phyloP scores from a whole-genome alignment of 2,888 invertebrate genomes.

The Lingula anatina region DNA sequence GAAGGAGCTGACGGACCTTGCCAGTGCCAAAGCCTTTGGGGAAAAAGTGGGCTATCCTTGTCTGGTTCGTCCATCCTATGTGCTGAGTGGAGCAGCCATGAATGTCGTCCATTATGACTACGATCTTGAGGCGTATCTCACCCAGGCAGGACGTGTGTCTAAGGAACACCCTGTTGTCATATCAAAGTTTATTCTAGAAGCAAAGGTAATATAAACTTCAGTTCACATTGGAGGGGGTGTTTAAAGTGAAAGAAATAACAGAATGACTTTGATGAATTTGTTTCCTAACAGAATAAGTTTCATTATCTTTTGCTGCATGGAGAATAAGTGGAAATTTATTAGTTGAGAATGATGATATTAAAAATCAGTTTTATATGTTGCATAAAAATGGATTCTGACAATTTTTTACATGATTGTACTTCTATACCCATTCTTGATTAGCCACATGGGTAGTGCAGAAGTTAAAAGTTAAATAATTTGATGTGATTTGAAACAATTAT shows the following conservation, averaged over 20 bases:
- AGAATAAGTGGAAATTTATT: too few species aligned
- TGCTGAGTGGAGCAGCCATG: constrained; percentile 98
- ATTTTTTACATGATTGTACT: background rate
- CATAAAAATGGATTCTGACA: background rate
- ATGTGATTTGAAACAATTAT: too few species aligned
- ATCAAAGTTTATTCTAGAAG: constrained; percentile 93
- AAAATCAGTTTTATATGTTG: background rate
- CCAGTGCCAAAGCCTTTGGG: constrained; percentile 84
- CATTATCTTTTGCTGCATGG: too few species aligned
- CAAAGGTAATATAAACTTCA: constrained; percentile 71
- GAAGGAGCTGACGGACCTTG: constrained; percentile 90
- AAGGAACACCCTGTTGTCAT: constrained; percentile 98
- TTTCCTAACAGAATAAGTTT: too few species aligned
- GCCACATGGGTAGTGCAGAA: too few species aligned
- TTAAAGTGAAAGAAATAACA: too few species aligned
- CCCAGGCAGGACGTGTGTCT: constrained; percentile 76
- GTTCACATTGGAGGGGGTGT: too few species aligned
- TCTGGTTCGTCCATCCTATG: constrained; percentile 95
- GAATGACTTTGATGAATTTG: too few species aligned
- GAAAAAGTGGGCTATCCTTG: constrained; percentile 95
- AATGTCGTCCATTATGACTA: constrained; percentile 83
- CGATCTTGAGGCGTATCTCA: constrained; percentile 85
- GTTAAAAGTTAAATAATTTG: too few species aligned
- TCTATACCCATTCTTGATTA: background rate
- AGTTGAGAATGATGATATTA: background rate